Evolutionary conservation across 2,797 vertebrate species (phyloP).

Genomic region (Phyllotis vaccarum): DNA sequence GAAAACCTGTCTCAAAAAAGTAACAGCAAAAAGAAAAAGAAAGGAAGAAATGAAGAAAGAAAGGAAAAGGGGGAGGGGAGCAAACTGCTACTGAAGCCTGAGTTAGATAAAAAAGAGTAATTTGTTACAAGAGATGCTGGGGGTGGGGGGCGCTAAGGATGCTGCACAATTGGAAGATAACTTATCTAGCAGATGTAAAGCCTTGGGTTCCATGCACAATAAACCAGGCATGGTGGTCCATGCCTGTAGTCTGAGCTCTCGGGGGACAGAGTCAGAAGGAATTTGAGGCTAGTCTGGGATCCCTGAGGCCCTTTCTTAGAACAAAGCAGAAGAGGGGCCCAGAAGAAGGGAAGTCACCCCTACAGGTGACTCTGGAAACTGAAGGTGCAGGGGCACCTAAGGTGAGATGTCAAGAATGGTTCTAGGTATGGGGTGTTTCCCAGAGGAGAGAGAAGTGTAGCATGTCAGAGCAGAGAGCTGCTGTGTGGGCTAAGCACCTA

Average conservation of each 20-base stretch:
- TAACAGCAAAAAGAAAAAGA: background rate
- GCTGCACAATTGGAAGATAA: background rate
- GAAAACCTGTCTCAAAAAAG: background rate
- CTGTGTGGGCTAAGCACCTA: background rate
- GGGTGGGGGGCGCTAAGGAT: background rate
- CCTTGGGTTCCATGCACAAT: background rate
- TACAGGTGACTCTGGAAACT: background rate
- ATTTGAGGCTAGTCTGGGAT: background rate
- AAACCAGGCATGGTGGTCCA: no score
- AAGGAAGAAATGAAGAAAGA: background rate
- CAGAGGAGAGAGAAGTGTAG: background rate
- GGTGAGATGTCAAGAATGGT: background rate
- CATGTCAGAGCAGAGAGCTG: background rate
- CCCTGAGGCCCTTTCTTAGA: background rate
- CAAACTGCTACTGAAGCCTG: background rate
- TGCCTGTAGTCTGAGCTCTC: background rate
- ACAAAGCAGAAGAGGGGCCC: no score
- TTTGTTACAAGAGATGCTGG: background rate
- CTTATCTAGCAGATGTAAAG: background rate
- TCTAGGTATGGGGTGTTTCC: constrained; percentile 8
- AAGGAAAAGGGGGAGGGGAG: no score
- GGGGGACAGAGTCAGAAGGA: background rate
- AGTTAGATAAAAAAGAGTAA: background rate
- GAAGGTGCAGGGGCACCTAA: background rate
- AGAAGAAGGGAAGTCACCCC: background rate